Evolutionary conservation across 2,113 vertebrate species (phyloP).

Genomic region (Thamnophis sirtalis): DNA sequence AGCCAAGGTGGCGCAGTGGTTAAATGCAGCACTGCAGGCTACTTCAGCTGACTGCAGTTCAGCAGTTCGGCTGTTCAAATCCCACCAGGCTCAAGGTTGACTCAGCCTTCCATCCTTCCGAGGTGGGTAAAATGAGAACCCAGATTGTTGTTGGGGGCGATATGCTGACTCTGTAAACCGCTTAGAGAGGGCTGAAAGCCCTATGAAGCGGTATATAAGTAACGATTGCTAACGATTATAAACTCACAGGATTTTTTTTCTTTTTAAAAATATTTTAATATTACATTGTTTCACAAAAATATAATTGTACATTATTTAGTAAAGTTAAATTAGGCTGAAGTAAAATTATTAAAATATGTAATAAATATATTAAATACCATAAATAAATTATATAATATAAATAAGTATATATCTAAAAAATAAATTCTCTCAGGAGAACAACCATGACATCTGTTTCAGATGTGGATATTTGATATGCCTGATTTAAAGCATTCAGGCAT

Average conservation of each 20-base stretch:
- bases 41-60: no score
- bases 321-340: slow-evolving; percentile 20
- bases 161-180: no score
- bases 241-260: background rate
- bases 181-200: no score
- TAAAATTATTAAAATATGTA: slow-evolving; percentile 53
- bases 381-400: slow-evolving; percentile 56
- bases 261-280: slow-evolving; percentile 36
- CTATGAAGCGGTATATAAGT: no score
- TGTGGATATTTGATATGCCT: slow-evolving; percentile 50
- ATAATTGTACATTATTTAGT: background rate
- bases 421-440: slow-evolving; percentile 75
- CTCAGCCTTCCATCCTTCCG: no score
- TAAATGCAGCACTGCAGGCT: no score
- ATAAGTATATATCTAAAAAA: slow-evolving; percentile 24
- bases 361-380: slow-evolving; percentile 69
- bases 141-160: no score
- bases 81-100: no score
- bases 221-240: no score
- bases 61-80: no score
- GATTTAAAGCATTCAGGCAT: slow-evolving; percentile 58
- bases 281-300: background rate
- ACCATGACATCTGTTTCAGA: slow-evolving; percentile 64
- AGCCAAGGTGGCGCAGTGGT: no score
- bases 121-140: no score